phyloP scores from a whole-genome alignment of 2,888 invertebrate genomes.

The Apamea sordens region DNA sequence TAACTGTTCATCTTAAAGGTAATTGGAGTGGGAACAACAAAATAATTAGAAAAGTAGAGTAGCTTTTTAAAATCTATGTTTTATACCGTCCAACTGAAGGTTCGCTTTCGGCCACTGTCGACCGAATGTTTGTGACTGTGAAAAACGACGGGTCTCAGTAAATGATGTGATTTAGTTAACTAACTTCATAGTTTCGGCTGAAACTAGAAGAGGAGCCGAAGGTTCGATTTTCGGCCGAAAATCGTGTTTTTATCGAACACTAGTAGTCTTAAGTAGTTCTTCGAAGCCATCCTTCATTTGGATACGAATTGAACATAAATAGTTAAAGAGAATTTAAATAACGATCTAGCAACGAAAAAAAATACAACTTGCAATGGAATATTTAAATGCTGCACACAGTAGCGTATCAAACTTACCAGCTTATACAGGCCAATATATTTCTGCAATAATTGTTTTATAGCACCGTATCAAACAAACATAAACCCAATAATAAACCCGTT shows the following conservation, averaged over 20 bases:
- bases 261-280: not conserved
- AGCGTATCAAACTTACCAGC: not conserved
- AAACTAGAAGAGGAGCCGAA: too few relatives aligned
- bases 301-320: constrained; percentile 31
- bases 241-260: too few relatives aligned
- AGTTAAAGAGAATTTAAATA: constrained; percentile 3
- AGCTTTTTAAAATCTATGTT: not conserved
- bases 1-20: not conserved
- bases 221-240: too few relatives aligned
- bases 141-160: too few relatives aligned
- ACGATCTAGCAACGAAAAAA: not conserved
- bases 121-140: too few relatives aligned
- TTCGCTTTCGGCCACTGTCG: too few relatives aligned
- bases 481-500: constrained; percentile 16
- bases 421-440: not conserved
- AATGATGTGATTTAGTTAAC: too few relatives aligned
- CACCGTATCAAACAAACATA: constrained; percentile 8
- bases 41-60: not conserved
- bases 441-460: constrained; percentile 14
- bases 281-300: constrained; percentile 2
- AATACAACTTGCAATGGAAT: not conserved
- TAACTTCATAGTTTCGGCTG: too few relatives aligned
- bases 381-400: not conserved
- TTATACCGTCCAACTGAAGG: not conserved
- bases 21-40: not conserved